These are phyloP conservation scores for Steinernema hermaphroditum DNA, from an alignment of 2,888 invertebrate genomes.

Conservation along the genomic window DNA sequence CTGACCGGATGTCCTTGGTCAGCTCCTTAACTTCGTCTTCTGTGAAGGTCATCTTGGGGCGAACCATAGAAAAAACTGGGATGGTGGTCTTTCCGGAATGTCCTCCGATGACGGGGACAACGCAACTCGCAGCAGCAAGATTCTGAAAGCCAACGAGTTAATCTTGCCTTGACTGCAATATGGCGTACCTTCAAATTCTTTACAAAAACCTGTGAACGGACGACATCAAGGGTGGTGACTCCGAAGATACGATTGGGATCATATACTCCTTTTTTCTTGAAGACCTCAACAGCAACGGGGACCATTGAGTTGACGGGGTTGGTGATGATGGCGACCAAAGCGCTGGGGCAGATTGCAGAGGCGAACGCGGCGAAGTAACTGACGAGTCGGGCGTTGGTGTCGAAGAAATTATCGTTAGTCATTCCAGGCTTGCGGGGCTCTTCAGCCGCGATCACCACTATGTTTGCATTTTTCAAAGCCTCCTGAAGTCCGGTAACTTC, in stretches of 20 bases:
- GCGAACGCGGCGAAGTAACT: conserved; percentile 80
- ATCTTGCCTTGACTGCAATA: too few species aligned
- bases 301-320: conserved; percentile 99
- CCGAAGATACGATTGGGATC: conserved; percentile 91
- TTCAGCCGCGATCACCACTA: conserved; percentile 95
- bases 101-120: conserved; percentile 93
- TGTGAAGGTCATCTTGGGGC: conserved; percentile 55
- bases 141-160: too few species aligned
- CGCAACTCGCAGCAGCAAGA: conserved; percentile 80
- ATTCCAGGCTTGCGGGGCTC: conserved; percentile 98
- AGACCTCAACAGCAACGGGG: conserved; percentile 90
- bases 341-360: conserved; percentile 85
- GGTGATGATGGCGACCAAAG: conserved; percentile 90
- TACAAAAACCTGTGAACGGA: conserved; percentile 89
- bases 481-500: conserved; percentile 79
- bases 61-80: conserved; percentile 84
- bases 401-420: conserved; percentile 97
- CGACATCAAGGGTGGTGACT: conserved; percentile 93
- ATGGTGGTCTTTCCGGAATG: conserved; percentile 98
- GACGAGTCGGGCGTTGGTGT: conserved; percentile 96
- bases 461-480: conserved; percentile 80
- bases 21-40: conserved; percentile 81
- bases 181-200: conserved; percentile 79
- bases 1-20: conserved; percentile 93
- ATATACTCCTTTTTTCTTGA: conserved; percentile 85